Conservation (phyloP, 2,888 invertebrate genomes). For the Toxonevra muliebris region DNA sequence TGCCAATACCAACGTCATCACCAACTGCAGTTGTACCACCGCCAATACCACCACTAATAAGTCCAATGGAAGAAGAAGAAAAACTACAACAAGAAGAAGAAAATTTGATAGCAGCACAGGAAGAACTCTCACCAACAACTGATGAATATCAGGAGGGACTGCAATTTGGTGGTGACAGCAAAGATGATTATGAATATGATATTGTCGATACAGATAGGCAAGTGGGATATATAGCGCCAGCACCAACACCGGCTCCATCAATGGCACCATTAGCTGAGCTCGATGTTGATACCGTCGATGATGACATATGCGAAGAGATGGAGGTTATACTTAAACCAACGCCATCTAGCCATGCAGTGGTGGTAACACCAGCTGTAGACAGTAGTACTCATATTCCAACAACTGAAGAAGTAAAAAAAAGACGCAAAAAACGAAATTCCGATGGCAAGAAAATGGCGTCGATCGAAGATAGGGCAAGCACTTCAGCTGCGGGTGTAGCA, state of each 20-base stretch:
- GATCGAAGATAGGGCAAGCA: slow-evolving; percentile 48
- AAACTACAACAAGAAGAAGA: slow-evolving; percentile 23
- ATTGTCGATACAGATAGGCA: slow-evolving; percentile 55
- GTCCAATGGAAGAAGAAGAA: slow-evolving; percentile 37
- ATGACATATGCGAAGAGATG: slow-evolving; percentile 67
- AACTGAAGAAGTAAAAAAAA: slow-evolving; percentile 53
- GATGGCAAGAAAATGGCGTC: slow-evolving; percentile 52
- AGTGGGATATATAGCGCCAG: slow-evolving; percentile 58
- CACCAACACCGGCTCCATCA: slow-evolving; percentile 63
- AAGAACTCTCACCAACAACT: slow-evolving; percentile 62
- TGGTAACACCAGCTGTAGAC: neutral
- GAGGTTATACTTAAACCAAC: slow-evolving; percentile 6
- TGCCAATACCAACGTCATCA: slow-evolving; percentile 6
- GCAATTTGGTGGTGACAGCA: slow-evolving; percentile 52
- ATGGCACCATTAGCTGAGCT: slow-evolving; percentile 76
- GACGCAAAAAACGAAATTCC: slow-evolving; percentile 58
- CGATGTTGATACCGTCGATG: slow-evolving; percentile 75
- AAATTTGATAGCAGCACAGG: slow-evolving; percentile 40
- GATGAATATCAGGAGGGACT: slow-evolving; percentile 63
- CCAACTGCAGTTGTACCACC: neutral
- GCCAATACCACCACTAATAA: slow-evolving; percentile 33
- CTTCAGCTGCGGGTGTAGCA: slow-evolving; percentile 32
- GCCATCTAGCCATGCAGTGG: neutral
- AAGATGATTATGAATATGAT: slow-evolving; percentile 56
- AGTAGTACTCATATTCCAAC: slow-evolving; percentile 13